Evolutionary conservation across 2,797 vertebrate species (phyloP), one percentile per base, ranked within the genome.

Genomic region (Protosalanx chinensis): DNA sequence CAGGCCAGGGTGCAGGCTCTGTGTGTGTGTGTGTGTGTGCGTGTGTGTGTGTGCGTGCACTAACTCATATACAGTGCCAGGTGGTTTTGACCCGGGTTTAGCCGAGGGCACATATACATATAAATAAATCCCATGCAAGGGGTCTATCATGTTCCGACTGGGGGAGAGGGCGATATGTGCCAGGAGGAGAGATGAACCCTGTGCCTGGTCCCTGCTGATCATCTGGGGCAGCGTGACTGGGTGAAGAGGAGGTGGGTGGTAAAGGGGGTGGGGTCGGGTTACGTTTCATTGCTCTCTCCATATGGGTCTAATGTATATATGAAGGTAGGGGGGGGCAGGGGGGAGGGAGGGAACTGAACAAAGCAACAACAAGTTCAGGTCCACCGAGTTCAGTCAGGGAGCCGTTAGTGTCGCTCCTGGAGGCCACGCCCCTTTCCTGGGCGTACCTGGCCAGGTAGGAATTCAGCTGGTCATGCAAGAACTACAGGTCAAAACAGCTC

Each of bases 391-490:
- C 53, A 35, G 64, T 73, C 69, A 84, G 79, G 79, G 72, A 76
- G 72, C 73, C 63, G 66, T 61, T 76, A 80, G 84, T 71, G 13
- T 78, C 87, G 74, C 76, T 5, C n/a, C 37, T 13, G 41, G 13
- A 46, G 3, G 63, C 68, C n/a, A 63, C 87, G 88, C 89, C 67
- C 86, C 85, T 74, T 69, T 71, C 29, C 49, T 78, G 82, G 80
- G 79, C 57, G 83, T 82, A 88, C 82, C 87, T 86, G 89, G 89
- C 79, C 87, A 85, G 87, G 87, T 87, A 88, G 86, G 88, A 88
- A 68, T 63, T 68, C 72, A 56, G 30, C 65, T 63, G 46, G 37
- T 73, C 71, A 67, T 60, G 65, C 58, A 69, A 23, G 56, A 61
- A 86, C 85, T 73, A 78, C 83, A 82, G 83, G 83, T 83, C 82